Evolutionary conservation across 2,797 vertebrate genomes (phyloP).

Genomic region (Acrossocheilus fasciatus): DNA sequence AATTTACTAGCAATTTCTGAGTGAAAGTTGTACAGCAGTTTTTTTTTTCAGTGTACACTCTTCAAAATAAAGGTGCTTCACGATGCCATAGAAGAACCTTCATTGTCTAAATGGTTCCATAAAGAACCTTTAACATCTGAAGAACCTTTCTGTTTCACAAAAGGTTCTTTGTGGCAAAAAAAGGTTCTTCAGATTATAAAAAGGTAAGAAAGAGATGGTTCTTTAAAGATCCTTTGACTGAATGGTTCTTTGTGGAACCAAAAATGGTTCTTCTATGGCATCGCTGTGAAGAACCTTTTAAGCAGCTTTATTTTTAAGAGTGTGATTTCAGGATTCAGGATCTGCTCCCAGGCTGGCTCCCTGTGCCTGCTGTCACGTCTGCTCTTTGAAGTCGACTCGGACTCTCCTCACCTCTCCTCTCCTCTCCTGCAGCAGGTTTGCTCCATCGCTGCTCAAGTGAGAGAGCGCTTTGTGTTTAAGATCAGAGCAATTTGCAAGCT

Average conservation of each 20-base stretch:
- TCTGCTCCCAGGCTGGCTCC: conserved; percentile 68
- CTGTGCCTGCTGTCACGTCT: conserved; percentile 64
- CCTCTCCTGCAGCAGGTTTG: conserved; percentile 79
- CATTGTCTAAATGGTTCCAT: too few species aligned
- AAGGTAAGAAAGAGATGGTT: too few species aligned
- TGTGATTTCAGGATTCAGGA: conserved; percentile 27
- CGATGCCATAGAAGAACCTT: too few species aligned
- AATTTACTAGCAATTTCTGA: neutral
- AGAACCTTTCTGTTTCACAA: too few species aligned
- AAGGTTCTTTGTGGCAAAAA: too few species aligned
- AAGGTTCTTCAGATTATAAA: too few species aligned
- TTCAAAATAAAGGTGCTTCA: too few species aligned
- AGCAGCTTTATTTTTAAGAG: neutral
- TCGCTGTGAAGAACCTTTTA: too few species aligned
- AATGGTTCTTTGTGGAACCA: too few species aligned
- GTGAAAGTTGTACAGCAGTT: neutral
- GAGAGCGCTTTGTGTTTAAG: conserved; percentile 86
- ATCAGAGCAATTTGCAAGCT: conserved; percentile 95
- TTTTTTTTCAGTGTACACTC: neutral
- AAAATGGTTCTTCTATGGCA: too few species aligned
- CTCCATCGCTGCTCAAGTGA: conserved; percentile 79
- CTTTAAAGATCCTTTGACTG: too few species aligned
- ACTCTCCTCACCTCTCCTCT: conserved; percentile 65
- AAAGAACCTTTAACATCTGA: too few species aligned
- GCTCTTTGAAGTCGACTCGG: conserved; percentile 89